phyloP scores from a whole-genome alignment of 2,797 vertebrate genomes.

The Notoglanidium macrostoma region DNA sequence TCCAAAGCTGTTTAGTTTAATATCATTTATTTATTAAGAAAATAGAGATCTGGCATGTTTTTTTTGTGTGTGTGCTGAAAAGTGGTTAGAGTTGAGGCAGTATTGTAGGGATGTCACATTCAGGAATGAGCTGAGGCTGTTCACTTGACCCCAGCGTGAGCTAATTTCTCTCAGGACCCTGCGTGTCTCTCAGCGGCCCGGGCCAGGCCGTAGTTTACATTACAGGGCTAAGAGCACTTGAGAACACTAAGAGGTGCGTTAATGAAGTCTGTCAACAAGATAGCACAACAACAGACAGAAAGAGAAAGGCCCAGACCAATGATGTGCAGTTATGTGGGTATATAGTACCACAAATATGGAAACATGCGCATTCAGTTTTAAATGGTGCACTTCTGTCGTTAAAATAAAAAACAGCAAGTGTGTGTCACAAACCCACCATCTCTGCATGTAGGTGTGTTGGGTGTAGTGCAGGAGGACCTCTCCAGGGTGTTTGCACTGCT shows the following conservation, averaged over 20 bases:
- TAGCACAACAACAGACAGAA: constrained; percentile 59
- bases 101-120: background rate
- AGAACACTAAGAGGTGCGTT: constrained; percentile 44
- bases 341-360: background rate
- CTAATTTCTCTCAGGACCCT: constrained; percentile 35
- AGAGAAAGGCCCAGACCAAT: constrained; percentile 14
- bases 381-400: background rate
- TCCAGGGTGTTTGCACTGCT: constrained; percentile 32
- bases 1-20: background rate
- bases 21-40: background rate
- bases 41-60: background rate
- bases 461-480: constrained; percentile 29
- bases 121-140: constrained; percentile 17
- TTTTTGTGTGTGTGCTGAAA: background rate
- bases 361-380: background rate
- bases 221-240: constrained; percentile 31
- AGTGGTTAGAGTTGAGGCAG: background rate
- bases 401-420: too few species aligned
- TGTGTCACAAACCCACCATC: background rate
- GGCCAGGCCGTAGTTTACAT: constrained; percentile 28
- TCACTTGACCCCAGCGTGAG: constrained; percentile 40
- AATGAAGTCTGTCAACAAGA: constrained; percentile 40
- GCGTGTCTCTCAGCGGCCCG: constrained; percentile 43
- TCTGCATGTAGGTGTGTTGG: constrained; percentile 26
- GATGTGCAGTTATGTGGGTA: background rate